Conservation (phyloP, 2,113 vertebrate species). For the Carollia perspicillata region DNA sequence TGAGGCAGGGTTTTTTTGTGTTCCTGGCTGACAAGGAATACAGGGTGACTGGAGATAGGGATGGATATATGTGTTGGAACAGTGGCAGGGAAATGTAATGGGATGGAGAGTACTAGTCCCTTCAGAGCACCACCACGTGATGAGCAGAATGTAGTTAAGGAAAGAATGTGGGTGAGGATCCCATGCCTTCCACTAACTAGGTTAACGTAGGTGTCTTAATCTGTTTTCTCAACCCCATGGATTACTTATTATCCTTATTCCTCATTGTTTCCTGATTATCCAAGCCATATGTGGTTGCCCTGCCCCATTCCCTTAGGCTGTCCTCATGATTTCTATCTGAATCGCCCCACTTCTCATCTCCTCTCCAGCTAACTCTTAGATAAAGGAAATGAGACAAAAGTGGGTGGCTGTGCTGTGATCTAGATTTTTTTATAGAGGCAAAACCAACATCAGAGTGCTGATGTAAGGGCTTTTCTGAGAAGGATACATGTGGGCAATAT, state of each 20-base stretch:
- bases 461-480: slow-evolving; percentile 53
- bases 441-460: slow-evolving; percentile 47
- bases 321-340: slow-evolving; percentile 7
- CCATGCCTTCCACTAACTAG: no score
- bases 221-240: not conserved
- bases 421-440: slow-evolving; percentile 43
- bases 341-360: not conserved
- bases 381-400: slow-evolving; percentile 58
- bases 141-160: not conserved
- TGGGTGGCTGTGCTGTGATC: not conserved
- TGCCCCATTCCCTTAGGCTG: not conserved
- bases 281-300: not conserved
- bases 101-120: not conserved
- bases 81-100: no score
- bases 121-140: not conserved
- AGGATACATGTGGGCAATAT: not conserved
- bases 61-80: not conserved
- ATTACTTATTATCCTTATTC: not conserved
- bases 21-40: not conserved
- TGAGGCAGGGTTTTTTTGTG: not conserved
- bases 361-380: not conserved
- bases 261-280: not conserved
- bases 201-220: not conserved
- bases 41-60: not conserved
- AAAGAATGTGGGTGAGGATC: not conserved